Percentiles rank a stretch among this genome's conserved stretches.
phyloP scores from a whole-genome alignment of 2,888 invertebrate genomes.

The Tachystola acroxantha region DNA sequence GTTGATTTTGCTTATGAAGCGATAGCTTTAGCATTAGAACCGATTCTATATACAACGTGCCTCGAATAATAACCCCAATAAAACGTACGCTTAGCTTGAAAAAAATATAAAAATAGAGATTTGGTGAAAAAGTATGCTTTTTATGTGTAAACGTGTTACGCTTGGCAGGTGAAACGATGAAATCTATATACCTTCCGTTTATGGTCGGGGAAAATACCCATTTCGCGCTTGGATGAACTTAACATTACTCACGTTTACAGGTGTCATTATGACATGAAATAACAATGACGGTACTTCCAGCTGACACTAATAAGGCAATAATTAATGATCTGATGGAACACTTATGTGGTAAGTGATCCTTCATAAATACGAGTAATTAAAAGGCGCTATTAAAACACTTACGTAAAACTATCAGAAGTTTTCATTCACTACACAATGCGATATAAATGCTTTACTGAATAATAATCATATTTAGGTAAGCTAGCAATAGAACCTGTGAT shows the following conservation, averaged over 20 bases:
- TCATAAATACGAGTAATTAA: no score
- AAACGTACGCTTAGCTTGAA: slow-evolving; percentile 17
- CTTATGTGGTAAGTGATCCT: no score
- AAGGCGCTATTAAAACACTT: no score
- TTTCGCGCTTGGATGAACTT: slow-evolving; percentile 41
- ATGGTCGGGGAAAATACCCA: slow-evolving; percentile 46
- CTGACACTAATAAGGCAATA: neutral
- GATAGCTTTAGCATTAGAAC: neutral
- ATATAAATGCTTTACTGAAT: no score
- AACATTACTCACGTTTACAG: slow-evolving; percentile 34
- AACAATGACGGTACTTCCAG: slow-evolving; percentile 16
- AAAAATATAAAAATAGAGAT: slow-evolving; percentile 20
- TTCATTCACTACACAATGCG: no score
- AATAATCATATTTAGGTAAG: no score
- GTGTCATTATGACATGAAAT: slow-evolving; percentile 27
- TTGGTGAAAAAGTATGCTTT: slow-evolving; percentile 31
- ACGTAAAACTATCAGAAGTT: no score
- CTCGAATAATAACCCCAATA: slow-evolving; percentile 24
- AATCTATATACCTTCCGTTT: slow-evolving; percentile 27
- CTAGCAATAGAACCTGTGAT: no score
- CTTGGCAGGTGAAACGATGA: slow-evolving; percentile 18
- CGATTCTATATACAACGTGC: slow-evolving; percentile 18
- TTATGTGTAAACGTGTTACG: slow-evolving; percentile 33
- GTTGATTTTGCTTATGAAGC: neutral
- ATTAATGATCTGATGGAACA: no score